These are phyloP conservation scores for Lamprotornis superbus DNA, from an alignment of 2,113 vertebrate genomes.

Conservation along the genomic window DNA sequence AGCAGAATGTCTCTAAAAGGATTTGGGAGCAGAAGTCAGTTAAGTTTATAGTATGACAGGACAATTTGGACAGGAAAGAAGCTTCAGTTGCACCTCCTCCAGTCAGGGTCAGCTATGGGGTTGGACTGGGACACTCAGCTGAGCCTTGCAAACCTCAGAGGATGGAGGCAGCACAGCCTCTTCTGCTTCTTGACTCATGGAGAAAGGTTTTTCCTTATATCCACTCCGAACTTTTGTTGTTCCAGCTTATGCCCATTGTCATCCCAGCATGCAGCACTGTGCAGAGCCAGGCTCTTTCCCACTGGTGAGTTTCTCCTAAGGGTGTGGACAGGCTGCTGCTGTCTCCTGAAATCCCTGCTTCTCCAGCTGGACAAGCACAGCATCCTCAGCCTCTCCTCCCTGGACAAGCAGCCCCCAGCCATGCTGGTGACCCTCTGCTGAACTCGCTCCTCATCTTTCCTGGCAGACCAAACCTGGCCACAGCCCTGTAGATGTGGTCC, in stretches of 20 bases:
- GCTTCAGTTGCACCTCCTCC: not conserved
- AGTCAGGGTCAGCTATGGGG: not conserved
- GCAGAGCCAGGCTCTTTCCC: not conserved
- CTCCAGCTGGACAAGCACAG: not conserved
- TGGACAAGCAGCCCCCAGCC: not conserved
- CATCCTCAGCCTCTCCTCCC: not conserved
- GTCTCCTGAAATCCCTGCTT: not conserved
- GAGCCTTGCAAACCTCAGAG: not conserved
- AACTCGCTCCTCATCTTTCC: not conserved
- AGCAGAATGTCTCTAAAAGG: not conserved
- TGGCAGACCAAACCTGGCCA: not conserved
- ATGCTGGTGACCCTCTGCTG: not conserved
- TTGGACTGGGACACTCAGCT: not conserved
- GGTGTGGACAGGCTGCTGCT: not conserved
- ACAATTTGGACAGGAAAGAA: not conserved
- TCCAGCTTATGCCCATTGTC: rapidly evolving
- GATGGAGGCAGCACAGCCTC: not conserved
- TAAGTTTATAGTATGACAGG: not conserved
- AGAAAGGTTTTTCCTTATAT: not conserved
- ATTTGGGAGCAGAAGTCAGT: not conserved
- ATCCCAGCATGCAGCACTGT: not conserved
- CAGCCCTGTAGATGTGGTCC: not conserved
- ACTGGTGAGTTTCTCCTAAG: not conserved
- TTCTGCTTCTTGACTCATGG: not conserved
- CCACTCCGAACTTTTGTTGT: not conserved